Conservation (phyloP, 2,888 invertebrate species). For the Ophonus ardosiacus region DNA sequence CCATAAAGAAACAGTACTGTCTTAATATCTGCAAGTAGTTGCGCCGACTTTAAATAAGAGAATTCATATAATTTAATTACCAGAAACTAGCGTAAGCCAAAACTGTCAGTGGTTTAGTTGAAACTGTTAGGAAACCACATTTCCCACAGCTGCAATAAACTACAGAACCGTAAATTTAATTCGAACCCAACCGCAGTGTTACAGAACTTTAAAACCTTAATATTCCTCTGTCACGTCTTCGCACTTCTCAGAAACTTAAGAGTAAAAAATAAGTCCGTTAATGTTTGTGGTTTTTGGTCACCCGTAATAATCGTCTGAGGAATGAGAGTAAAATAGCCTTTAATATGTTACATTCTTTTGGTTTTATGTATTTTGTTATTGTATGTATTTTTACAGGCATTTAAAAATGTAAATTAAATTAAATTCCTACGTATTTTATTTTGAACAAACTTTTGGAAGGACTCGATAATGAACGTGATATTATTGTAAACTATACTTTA, state of each 20-base stretch:
- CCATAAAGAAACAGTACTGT: background rate
- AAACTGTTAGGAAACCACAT: slow-evolving; percentile 53
- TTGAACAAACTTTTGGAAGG: no score
- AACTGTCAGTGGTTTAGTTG: slow-evolving; percentile 46
- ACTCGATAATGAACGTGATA: no score
- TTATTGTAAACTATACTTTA: no score
- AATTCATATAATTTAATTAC: slow-evolving; percentile 48
- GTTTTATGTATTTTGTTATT: no score
- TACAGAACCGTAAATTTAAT: slow-evolving; percentile 52
- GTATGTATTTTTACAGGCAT: no score
- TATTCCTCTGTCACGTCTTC: background rate
- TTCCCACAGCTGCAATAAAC: slow-evolving; percentile 47
- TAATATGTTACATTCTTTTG: no score
- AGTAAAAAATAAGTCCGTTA: background rate
- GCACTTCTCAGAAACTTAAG: background rate
- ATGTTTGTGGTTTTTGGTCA: background rate
- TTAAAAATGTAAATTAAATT: no score
- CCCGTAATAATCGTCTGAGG: background rate
- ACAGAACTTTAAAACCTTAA: slow-evolving; percentile 26
- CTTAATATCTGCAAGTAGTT: background rate
- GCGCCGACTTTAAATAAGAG: background rate
- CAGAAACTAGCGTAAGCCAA: slow-evolving; percentile 27
- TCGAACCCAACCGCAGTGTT: slow-evolving; percentile 36
- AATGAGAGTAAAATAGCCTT: no score
- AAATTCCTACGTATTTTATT: no score